Evolutionary conservation across 1,140 invertebrate genomes (phyloP).

Genomic region (Pemphigus obesinymphae): DNA sequence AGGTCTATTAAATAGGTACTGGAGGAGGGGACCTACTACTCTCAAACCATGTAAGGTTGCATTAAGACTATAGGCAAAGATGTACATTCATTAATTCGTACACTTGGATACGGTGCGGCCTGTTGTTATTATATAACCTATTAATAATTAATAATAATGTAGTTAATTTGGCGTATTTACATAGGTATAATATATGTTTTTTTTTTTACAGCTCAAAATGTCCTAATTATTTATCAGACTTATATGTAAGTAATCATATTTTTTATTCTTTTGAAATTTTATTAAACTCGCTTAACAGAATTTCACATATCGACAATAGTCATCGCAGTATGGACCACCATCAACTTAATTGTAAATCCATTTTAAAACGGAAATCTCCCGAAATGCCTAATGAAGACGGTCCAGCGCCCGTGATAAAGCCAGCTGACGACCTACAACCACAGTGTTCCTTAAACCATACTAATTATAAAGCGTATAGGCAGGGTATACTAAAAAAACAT

Average conservation of each 20-base stretch:
- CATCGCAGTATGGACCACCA: constrained; percentile 33
- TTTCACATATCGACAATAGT: background rate
- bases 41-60: constrained; percentile 40
- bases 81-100: constrained; percentile 32
- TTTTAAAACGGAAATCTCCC: constrained; percentile 50
- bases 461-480: constrained; percentile 52
- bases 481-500: constrained; percentile 72
- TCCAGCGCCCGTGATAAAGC: constrained; percentile 45
- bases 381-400: constrained; percentile 52
- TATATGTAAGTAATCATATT: constrained; percentile 29
- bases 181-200: background rate
- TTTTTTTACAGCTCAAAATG: constrained; percentile 35
- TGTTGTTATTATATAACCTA: background rate
- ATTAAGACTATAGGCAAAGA: constrained; percentile 11
- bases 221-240: background rate
- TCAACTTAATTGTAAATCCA: constrained; percentile 47
- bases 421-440: background rate
- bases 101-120: background rate
- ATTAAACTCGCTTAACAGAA: background rate
- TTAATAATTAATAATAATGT: background rate
- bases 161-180: background rate
- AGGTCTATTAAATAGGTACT: constrained; percentile 35
- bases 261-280: background rate
- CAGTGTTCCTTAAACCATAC: constrained; percentile 11
- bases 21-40: constrained; percentile 35